These are phyloP conservation scores for Neotoxoptera formosana DNA, from an alignment of 1,140 invertebrate genomes.

Conservation along the genomic window DNA sequence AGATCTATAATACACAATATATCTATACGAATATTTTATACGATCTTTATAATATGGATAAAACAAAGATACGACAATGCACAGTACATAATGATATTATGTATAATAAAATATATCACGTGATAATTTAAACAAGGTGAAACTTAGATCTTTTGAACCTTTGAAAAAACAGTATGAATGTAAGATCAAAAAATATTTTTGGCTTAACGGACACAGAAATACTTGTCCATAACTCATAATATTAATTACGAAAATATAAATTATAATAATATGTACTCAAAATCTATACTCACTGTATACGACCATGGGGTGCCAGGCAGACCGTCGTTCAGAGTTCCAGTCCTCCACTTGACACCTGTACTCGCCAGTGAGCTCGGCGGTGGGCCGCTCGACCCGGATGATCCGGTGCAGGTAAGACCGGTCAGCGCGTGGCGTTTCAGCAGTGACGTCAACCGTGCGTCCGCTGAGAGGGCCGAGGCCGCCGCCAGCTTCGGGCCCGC, in stretches of 20 bases:
- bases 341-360: constrained; percentile 47
- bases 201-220: background rate
- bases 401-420: constrained; percentile 18
- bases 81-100: background rate
- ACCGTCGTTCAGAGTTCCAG: constrained; percentile 37
- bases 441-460: constrained; percentile 7
- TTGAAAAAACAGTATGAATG: no score
- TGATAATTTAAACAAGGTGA: background rate
- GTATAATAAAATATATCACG: background rate
- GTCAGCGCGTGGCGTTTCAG: background rate
- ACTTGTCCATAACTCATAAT: no score
- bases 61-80: background rate
- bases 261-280: no score
- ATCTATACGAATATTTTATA: background rate
- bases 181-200: background rate
- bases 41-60: background rate
- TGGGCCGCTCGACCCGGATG: constrained; percentile 10
- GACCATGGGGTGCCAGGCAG: constrained; percentile 37
- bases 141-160: no score
- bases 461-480: background rate
- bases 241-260: no score
- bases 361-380: constrained; percentile 45
- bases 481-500: constrained; percentile 2
- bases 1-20: background rate
- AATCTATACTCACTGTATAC: constrained; percentile 43